Evolutionary conservation across 2,113 vertebrate species (phyloP), one percentile per base, ranked within the genome.

Genomic region (Pterocles orientalis): DNA sequence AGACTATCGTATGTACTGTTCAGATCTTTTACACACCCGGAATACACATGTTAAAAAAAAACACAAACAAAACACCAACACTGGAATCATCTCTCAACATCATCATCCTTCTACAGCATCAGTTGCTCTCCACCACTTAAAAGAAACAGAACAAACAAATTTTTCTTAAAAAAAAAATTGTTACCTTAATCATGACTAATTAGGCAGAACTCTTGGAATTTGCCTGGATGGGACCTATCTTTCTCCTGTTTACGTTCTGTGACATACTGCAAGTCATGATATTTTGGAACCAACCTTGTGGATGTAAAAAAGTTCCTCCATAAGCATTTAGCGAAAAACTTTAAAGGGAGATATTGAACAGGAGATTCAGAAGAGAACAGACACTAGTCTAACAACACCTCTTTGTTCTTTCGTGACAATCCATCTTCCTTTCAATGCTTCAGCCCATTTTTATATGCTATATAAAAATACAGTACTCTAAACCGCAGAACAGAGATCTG

Each of bases 321-420:
- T 14, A 58, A 4, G 3, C 14, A 58, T 77, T 90, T 39, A 61
- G 9, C 54, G 16, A 56, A 91, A 91, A 95, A 43, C 19, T 69
- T 90, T 8, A 14, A 13, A 73, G 20, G 58, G 7, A 51, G n/a
- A 31, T 31, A 71, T 0, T 11, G 16, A 88, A 17, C 14, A 58
- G 26, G 39, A 51, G 34, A 78, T 68, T 88, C 60, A 48, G 62
- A 83, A 58, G 53, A 86, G 78, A 86, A 81, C 24, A 61, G 86
- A 54, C 50, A 31, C 47, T 39, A 47, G 20, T 43, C 23, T 25
- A 78, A 56, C 71, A 86, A 78, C 33, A 82, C 6, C 34, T 61
- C 92, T 94, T 88, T 87, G 79, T 70, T 95, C 87, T 94, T 93
- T 51, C 24, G 29, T 56, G 78, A 89, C 70, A 90, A 75, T 10